phyloP scores from a whole-genome alignment of 2,797 vertebrate genomes.

The Poeciliopsis gracilis region DNA sequence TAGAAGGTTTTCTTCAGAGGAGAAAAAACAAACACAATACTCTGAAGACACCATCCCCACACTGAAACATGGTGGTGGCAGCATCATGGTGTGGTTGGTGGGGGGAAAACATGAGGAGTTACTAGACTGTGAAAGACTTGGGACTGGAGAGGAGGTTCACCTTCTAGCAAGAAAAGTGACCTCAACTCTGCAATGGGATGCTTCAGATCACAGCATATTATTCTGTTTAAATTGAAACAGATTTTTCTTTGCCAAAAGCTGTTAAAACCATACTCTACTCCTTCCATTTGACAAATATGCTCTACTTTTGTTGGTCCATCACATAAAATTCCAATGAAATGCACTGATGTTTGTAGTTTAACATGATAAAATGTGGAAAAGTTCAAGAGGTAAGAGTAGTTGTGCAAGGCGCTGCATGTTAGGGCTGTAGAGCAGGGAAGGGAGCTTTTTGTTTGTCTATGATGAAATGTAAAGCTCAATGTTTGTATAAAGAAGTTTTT shows the following conservation, averaged over 20 bases:
- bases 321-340: not conserved
- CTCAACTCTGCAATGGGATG: not conserved
- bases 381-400: no score
- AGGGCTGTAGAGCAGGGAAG: conserved; percentile 16
- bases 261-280: not conserved
- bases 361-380: not conserved
- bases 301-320: not conserved
- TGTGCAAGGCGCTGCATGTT: conserved; percentile 2
- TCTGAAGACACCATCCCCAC: not conserved
- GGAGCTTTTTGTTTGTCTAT: conserved; percentile 48
- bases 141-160: no score
- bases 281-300: not conserved
- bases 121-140: not conserved
- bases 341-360: not conserved
- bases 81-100: not conserved
- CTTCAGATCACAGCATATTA: not conserved
- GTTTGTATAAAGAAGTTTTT: conserved; percentile 49
- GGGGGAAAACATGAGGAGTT: not conserved
- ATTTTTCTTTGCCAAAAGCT: not conserved
- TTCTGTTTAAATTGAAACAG: not conserved
- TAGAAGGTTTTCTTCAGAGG: not conserved
- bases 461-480: conserved; percentile 48
- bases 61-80: not conserved
- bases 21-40: not conserved
- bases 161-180: no score